Base-by-base conservation (phyloP, 1,140 invertebrate species). In the Dryas iulia region DNA sequence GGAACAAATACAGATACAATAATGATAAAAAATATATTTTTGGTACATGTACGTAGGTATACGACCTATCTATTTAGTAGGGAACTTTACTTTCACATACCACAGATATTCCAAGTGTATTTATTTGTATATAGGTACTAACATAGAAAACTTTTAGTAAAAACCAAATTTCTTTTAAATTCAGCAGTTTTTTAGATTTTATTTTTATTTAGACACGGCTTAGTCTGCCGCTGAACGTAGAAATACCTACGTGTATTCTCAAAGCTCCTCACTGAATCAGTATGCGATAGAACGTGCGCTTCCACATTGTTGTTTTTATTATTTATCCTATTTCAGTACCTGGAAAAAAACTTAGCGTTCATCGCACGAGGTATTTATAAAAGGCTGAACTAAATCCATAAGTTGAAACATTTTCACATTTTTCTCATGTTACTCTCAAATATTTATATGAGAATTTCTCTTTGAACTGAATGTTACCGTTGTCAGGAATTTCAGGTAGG, bases 301-400 rank as follows among this genome's bases (percentile, higher is more conserved):
- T 39, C 35, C n/a, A 14, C 35, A 39, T 39, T 39, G 35, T 18
- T 18, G 12, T 39, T 39, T 39, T 39, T 39, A 39, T 39, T 39
- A 18, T 39, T 39, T 39, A 39, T 18, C n/a, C 35, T 8, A 39
- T 18, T 39, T 6, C 35, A 39, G 35, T 39, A 14, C 35, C 35
- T 39, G 35, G 14, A 14, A 54, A 39, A 54, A 69, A 52, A 58
- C 54, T 23, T 69, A 63, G 61, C 54, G 31, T 59, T 35, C 33
- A n/a, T 53, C n/a, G n/a, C n/a, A 54, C 35, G 30, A 28, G 28
- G 56, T 21, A 31, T 56, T 67, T 57, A 58, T 54, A 59, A 67
- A 67, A 60, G n/a, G n/a, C 28, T 39, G 28, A 63, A 72, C 72
- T 79, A 76, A 75, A 53, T 72, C 56, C 59, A 59, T 67, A 66